A percentile compares a stretch with the other conserved stretches of the same genome.
Conservation (phyloP, 2,113 vertebrate genomes). For the Pholis gunnellus region DNA sequence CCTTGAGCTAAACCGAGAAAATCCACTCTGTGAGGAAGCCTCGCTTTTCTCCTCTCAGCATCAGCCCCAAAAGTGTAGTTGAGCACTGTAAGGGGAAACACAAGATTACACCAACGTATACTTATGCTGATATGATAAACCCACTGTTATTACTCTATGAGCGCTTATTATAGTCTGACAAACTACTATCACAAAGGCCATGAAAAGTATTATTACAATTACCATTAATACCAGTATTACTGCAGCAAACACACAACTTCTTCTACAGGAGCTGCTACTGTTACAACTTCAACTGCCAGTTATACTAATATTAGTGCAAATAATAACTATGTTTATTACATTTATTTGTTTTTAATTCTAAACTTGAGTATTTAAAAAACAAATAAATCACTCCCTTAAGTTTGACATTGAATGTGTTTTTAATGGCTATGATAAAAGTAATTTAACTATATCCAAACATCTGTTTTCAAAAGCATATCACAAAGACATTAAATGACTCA, state of each 20-base stretch:
- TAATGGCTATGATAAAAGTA: background rate
- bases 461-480: background rate
- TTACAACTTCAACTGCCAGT: background rate
- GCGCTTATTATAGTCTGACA: background rate
- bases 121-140: too few relatives aligned
- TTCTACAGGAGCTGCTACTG: background rate
- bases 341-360: background rate
- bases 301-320: background rate
- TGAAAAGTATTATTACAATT: background rate
- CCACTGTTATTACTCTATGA: background rate
- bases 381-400: background rate
- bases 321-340: background rate
- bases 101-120: background rate
- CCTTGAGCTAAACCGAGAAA: slow-evolving; percentile 78
- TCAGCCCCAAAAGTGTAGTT: slow-evolving; percentile 86
- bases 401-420: background rate
- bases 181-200: background rate
- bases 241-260: background rate
- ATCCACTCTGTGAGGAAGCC: slow-evolving; percentile 82
- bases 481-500: background rate
- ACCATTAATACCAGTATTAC: background rate
- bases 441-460: background rate
- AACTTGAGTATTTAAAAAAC: background rate
- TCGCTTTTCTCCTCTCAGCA: slow-evolving; percentile 77
- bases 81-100: slow-evolving; percentile 74